phyloP scores from a whole-genome alignment of 2,797 vertebrate genomes.

The Myiotriccus ornatus region DNA sequence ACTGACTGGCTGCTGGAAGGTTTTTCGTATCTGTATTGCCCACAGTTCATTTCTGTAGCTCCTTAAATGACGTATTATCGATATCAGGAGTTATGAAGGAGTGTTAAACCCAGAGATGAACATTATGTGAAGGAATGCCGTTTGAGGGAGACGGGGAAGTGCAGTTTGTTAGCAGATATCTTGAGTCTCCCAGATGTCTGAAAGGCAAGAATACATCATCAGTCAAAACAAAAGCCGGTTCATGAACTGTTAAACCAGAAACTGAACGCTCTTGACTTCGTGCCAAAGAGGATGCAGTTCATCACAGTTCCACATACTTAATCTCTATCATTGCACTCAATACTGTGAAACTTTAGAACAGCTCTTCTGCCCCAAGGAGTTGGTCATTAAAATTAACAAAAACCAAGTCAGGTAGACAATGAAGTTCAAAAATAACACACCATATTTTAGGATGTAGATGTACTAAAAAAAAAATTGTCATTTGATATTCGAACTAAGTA shows the following conservation, averaged over 20 bases:
- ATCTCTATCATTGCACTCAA: conserved; percentile 39
- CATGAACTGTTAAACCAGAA: conserved; percentile 58
- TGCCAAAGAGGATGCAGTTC: conserved; percentile 63
- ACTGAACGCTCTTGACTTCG: conserved; percentile 30
- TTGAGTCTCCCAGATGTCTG: conserved; percentile 37
- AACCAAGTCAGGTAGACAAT: conserved; percentile 26
- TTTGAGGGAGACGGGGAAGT: background rate
- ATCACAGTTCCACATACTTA: conserved; percentile 57
- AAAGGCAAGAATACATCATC: conserved; percentile 44
- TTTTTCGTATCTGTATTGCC: background rate
- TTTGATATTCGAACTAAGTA: background rate
- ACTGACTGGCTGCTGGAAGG: background rate
- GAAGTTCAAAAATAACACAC: conserved; percentile 39
- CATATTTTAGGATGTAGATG: background rate
- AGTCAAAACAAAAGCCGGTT: conserved; percentile 42
- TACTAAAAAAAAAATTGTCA: background rate
- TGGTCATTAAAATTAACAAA: conserved; percentile 51
- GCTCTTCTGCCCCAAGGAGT: conserved; percentile 26
- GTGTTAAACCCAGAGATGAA: background rate
- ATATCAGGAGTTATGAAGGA: background rate
- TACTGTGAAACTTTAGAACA: conserved; percentile 53
- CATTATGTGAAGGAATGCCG: background rate
- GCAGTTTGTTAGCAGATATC: conserved; percentile 1
- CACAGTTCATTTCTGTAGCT: background rate
- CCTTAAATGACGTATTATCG: background rate